A percentile compares a stretch with the other conserved stretches of the same genome.
Evolutionary conservation across 1,140 invertebrate species (phyloP).

Genomic region (Chelonus insularis): DNA sequence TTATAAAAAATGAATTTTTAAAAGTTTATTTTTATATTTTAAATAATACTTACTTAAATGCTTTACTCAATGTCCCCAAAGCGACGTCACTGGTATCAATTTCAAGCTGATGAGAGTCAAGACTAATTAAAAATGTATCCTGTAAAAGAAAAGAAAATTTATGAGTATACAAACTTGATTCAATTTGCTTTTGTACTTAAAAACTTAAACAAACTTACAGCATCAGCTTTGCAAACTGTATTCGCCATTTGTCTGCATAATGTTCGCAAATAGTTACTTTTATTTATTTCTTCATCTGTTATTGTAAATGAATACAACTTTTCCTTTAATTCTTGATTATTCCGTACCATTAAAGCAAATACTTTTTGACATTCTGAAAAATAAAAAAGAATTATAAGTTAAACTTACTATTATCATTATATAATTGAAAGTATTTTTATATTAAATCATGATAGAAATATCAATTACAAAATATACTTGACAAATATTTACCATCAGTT

Average conservation of each 20-base stretch:
- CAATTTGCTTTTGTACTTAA: too few species aligned
- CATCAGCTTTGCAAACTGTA: conserved; percentile 80
- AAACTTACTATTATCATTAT: conserved; percentile 6
- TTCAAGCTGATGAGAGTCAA: conserved; percentile 79
- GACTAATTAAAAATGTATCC: conserved; percentile 75
- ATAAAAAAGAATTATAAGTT: conserved; percentile 18
- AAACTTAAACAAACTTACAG: conserved; percentile 72
- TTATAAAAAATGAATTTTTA: too few species aligned
- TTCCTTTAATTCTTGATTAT: conserved; percentile 83
- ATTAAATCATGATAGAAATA: too few species aligned
- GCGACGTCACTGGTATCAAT: conserved; percentile 83
- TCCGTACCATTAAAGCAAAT: conserved; percentile 84
- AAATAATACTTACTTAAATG: conserved; percentile 67
- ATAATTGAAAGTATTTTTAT: too few species aligned
- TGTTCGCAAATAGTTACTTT: conserved; percentile 76
- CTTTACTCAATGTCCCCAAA: conserved; percentile 82
- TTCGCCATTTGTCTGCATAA: conserved; percentile 88
- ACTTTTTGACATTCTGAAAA: conserved; percentile 79
- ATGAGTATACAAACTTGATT: too few species aligned
- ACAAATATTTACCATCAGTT: conserved; percentile 67
- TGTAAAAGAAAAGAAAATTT: conserved; percentile 51
- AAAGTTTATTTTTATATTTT: too few species aligned
- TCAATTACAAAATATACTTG: too few species aligned
- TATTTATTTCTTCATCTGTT: conserved; percentile 77
- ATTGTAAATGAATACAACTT: conserved; percentile 86